phyloP scores from a whole-genome alignment of 2,888 invertebrate genomes.

The Ptycholaimellus sp. region DNA sequence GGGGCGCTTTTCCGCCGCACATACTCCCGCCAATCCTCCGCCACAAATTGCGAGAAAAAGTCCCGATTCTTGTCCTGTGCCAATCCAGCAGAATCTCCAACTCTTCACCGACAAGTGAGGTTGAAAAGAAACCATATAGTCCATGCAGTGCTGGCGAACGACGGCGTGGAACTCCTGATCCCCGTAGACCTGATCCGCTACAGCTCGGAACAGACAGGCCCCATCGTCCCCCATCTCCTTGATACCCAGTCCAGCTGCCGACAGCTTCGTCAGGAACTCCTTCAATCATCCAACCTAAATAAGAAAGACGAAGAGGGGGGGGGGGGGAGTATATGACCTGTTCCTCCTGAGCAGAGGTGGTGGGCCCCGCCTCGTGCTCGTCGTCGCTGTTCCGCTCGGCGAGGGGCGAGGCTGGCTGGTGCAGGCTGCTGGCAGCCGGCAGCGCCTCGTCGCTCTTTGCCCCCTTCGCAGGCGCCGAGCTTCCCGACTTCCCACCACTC shows the following conservation, averaged over 20 bases:
- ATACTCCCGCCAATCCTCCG: conserved; percentile 61
- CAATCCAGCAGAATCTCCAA: not conserved
- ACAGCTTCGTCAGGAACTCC: no score
- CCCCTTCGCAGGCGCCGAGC: no score
- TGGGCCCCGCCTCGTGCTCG: conserved; percentile 11
- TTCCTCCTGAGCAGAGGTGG: no score
- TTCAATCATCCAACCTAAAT: no score
- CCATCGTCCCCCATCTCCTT: conserved; percentile 66
- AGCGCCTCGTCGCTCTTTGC: no score
- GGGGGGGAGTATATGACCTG: no score
- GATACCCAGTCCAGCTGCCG: no score
- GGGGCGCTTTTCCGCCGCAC: conserved; percentile 52
- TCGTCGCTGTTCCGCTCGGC: conserved; percentile 14
- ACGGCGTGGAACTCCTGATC: conserved; percentile 65
- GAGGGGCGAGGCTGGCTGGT: no score
- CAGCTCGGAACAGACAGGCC: conserved; percentile 61
- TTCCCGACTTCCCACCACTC: no score
- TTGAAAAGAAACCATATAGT: conserved; percentile 61
- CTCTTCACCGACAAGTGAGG: no score
- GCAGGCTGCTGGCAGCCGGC: no score
- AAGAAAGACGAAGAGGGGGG: no score
- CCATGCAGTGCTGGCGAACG: conserved; percentile 59
- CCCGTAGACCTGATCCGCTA: conserved; percentile 67
- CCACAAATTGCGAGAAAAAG: conserved; percentile 62
- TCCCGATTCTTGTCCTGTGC: conserved; percentile 53